Base-by-base conservation (phyloP, 2,888 invertebrate genomes). In the Hedya salicella region DNA sequence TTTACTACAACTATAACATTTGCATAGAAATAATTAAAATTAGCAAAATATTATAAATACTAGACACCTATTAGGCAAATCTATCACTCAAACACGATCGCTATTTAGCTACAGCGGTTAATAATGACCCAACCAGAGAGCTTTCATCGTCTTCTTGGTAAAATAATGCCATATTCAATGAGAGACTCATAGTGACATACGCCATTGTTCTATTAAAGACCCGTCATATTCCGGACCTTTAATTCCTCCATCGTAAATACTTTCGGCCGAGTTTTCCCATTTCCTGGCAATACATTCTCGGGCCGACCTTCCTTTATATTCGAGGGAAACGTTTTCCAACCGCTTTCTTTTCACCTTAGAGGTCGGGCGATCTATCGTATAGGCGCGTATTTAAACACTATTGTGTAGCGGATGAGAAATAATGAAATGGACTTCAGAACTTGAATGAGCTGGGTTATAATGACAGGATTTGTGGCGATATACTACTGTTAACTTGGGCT, bases 241-340 rank as follows among this genome's bases (percentile, higher is more conserved):
- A 59, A 60, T 59, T 65, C 65, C 19, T 36, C 36, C 59, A 52
- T 60, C 61, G 66, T 66, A 61, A 63, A 48, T 66, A 66, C 66
- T 66, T 60, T 52, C 36, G 54, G 59, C 53, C 32, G 48, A 49
- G 65, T 60, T 65, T 65, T 49, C 61, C 66, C 61, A 66, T 66
- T 66, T 66, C 66, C 66, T 54, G 66, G 53, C 61, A 66, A 61
- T 49, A 66, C 54, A 54, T 61, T 61, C 61, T 42, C 53, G 49
- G 40, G 25, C 36, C 36, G 44, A 19, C 65, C 59, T 66, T 61
- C 61, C 54, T 66, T 66, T 66, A 60, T 66, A 66, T 66, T 48
- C 40, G 54, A 39, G 48, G 40, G 42, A 61, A 66, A 66, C 42
- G 61, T 66, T 66, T 61, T 61, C 54, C 48, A 61, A 66, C 66